Base-by-base conservation (phyloP, 2,888 invertebrate species). In the Tillus elongatus region DNA sequence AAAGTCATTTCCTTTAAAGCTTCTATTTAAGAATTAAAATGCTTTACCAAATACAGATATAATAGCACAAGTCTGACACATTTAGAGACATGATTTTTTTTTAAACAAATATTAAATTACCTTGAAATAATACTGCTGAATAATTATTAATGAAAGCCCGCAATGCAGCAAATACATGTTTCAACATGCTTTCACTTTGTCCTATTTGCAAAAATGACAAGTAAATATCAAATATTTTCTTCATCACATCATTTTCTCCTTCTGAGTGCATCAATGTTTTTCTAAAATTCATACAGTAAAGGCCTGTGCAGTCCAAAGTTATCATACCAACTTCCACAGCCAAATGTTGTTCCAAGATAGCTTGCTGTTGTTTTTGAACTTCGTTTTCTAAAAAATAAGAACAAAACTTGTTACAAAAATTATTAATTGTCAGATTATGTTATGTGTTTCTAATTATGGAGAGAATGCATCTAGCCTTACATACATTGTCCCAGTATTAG, bases 81-180 rank as follows among this genome's bases (percentile, higher is more conserved):
- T n/a, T n/a, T n/a, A n/a, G 15, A 19, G 33, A 19, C 13, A 12
- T 4, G 19, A 36, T n/a, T 10, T 11, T 10, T 9, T 14, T n/a
- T 11, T 9, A 15, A 31, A 16, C 3, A n/a, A n/a, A n/a, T n/a
- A n/a, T n/a, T n/a, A n/a, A n/a, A n/a, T n/a, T 64, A 74, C 87
- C 88, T 75, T 86, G 82, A 65, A 89, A 91, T 31, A 90, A 66
- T 2, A 83, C 81, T 38, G 79, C 71, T 0, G 89, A 84, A 59
- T 87, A 90, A 65, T 89, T 85, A 61, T 90, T 92, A 39, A 96
- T 85, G 58, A 93, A 95, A 0, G 90, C 85, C 46, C 95, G 73
- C 33, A 96, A 67, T 0, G 91, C 85, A 2, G 92, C 92, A 63
- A 96, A 93, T 12, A 92, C 79, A 57, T 96, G 95, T 52, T 84